Evolutionary conservation across 2,888 invertebrate genomes (phyloP).

Genomic region (Julus scandinavius): DNA sequence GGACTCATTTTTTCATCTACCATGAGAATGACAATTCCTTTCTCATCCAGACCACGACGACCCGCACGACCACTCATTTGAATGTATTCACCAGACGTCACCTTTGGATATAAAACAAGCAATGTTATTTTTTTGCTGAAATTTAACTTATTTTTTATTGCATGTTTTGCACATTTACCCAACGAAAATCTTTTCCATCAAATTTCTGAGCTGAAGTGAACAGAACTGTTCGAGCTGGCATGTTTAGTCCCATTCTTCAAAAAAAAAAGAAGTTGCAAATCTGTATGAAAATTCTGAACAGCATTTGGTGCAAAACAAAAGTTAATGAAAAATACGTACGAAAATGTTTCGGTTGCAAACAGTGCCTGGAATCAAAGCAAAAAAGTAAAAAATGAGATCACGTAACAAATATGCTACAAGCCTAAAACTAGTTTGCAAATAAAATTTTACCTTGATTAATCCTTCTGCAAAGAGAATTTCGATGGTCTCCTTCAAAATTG

Average conservation of each 20-base stretch:
- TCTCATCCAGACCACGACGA: conserved; percentile 94
- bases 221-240: conserved; percentile 99
- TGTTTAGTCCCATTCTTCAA: conserved; percentile 92
- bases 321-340: conserved; percentile 65
- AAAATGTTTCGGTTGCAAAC: conserved; percentile 99
- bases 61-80: conserved; percentile 99
- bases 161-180: conserved; percentile 73
- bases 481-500: conserved; percentile 97
- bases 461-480: conserved; percentile 99
- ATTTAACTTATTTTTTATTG: not conserved
- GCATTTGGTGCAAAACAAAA: not conserved
- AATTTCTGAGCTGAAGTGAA: conserved; percentile 96
- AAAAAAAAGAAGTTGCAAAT: not conserved
- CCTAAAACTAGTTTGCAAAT: not conserved
- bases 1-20: conserved; percentile 91
- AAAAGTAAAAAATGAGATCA: conserved; percentile 27
- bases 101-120: conserved; percentile 66
- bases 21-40: conserved; percentile 98
- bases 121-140: not conserved
- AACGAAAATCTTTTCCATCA: conserved; percentile 95
- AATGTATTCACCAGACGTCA: conserved; percentile 98
- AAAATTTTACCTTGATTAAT: conserved; percentile 78
- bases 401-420: not conserved
- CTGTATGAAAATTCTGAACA: not conserved
- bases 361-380: conserved; percentile 73